A percentile compares a stretch with the other conserved stretches of the same genome.
These are phyloP conservation scores for Athalia rosae DNA, from an alignment of 2,888 invertebrate genomes.

Conservation along the genomic window DNA sequence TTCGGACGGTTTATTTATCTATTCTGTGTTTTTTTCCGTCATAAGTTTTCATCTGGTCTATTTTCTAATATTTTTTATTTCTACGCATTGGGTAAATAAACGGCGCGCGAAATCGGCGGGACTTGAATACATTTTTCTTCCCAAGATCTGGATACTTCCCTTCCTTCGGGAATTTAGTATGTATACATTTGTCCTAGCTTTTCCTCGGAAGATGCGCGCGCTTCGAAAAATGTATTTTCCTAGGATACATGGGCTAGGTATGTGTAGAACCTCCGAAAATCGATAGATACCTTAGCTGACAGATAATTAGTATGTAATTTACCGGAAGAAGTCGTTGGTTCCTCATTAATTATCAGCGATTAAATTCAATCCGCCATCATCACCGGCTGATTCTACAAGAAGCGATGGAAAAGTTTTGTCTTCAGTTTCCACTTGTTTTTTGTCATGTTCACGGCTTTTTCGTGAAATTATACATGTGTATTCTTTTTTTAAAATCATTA, in stretches of 20 bases:
- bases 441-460: no score
- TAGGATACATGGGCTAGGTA: constrained; percentile 14
- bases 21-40: neutral
- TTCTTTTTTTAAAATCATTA: neutral
- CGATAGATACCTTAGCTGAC: constrained; percentile 33
- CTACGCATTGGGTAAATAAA: neutral
- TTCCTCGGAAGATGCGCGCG: constrained; percentile 29
- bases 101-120: neutral
- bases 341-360: neutral
- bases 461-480: no score
- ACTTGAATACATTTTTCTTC: neutral
- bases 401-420: neutral
- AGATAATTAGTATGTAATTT: constrained; percentile 9
- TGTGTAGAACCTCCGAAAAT: constrained; percentile 39
- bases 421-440: no score
- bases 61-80: neutral
- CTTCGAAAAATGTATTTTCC: constrained; percentile 33
- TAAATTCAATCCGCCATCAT: neutral
- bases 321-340: neutral
- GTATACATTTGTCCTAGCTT: constrained; percentile 26
- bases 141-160: neutral
- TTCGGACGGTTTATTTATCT: constrained; percentile 19
- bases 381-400: neutral
- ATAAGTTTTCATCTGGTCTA: constrained; percentile 13
- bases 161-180: constrained; percentile 24